Percentiles rank a stretch among this genome's conserved stretches.
Evolutionary conservation across 2,797 vertebrate genomes (phyloP).

Genomic region (Synanceia verrucosa): DNA sequence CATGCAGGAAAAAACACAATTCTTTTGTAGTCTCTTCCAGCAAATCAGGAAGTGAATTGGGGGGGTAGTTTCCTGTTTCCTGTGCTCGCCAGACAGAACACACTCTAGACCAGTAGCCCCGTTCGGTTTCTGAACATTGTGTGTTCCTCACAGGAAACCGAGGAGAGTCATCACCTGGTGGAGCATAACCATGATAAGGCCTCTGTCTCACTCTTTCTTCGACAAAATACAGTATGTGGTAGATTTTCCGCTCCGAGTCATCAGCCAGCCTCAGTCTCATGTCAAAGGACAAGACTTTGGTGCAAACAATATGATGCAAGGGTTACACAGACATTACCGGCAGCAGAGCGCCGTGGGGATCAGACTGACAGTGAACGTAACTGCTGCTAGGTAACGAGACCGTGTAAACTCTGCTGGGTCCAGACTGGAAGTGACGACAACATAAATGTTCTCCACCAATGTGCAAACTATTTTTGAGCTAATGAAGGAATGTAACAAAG

Average conservation of each 20-base stretch:
- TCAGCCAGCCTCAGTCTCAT: constrained; percentile 33
- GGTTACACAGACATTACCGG: constrained; percentile 47
- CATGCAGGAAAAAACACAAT: constrained; percentile 83
- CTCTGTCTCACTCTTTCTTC: constrained; percentile 12
- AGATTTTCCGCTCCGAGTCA: constrained; percentile 62
- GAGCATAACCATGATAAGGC: constrained; percentile 41
- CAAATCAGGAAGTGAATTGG: constrained; percentile 84
- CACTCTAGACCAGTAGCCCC: constrained; percentile 72
- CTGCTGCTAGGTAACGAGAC: constrained; percentile 60
- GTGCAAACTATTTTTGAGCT: neutral
- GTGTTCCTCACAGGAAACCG: constrained; percentile 81
- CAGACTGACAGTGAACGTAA: constrained; percentile 40
- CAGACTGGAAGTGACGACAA: constrained; percentile 24
- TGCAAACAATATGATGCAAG: constrained; percentile 74
- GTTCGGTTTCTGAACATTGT: constrained; percentile 72
- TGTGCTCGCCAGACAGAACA: constrained; percentile 75
- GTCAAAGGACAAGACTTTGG: constrained; percentile 61
- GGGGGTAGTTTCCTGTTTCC: constrained; percentile 89
- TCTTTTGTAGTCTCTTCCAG: constrained; percentile 82
- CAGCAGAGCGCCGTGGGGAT: constrained; percentile 45
- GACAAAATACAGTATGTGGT: constrained; percentile 45
- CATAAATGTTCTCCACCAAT: neutral
- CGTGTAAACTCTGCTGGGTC: constrained; percentile 30
- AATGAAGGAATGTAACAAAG: neutral
- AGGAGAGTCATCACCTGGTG: constrained; percentile 62